Conservation (phyloP, 2,797 vertebrate genomes). For the Xiphophorus birchmanni region DNA sequence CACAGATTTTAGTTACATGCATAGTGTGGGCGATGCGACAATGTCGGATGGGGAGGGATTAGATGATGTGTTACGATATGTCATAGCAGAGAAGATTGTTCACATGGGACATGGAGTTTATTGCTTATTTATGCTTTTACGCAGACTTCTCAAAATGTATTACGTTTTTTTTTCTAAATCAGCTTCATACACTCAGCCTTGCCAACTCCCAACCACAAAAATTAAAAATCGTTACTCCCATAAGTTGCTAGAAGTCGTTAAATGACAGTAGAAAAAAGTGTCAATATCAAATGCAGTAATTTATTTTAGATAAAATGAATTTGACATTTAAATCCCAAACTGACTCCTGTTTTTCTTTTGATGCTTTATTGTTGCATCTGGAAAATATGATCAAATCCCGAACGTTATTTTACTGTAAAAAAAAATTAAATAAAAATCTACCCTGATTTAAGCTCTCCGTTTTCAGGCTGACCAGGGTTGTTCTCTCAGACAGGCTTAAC, state of each 20-base stretch:
- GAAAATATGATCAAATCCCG: not conserved
- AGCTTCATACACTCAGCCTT: not conserved
- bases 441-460: conserved; percentile 25
- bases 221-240: not conserved
- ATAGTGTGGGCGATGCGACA: too few relatives aligned
- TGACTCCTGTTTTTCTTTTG: not conserved
- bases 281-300: not conserved
- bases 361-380: not conserved
- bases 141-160: not conserved
- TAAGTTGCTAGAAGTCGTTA: not conserved
- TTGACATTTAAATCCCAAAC: not conserved
- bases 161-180: not conserved
- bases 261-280: not conserved
- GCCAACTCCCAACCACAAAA: not conserved
- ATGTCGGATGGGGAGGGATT: not conserved
- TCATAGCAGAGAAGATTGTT: not conserved
- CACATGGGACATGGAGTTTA: not conserved
- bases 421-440: not conserved
- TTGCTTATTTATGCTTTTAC: not conserved
- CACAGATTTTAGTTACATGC: not conserved
- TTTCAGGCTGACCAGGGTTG: conserved; percentile 18
- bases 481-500: conserved; percentile 67
- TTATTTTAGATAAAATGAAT: not conserved
- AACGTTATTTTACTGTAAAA: not conserved
- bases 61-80: not conserved